These are phyloP conservation scores for Pagrus major DNA, from an alignment of 2,113 vertebrate genomes.

Conservation along the genomic window DNA sequence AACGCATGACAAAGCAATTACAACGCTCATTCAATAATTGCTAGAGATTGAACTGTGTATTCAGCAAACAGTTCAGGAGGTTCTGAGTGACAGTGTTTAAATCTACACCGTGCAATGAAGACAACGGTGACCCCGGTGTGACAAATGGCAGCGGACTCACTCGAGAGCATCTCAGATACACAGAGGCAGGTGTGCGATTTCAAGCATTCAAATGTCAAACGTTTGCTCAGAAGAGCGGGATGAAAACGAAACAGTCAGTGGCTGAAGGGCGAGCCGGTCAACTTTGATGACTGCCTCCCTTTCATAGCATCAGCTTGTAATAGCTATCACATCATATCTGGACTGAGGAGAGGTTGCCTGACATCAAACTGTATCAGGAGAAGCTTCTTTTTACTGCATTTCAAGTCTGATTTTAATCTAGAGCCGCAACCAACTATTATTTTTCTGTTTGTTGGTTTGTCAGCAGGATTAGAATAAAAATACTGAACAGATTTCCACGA, in stretches of 20 bases:
- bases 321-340: no score
- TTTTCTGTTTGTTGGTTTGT: no score
- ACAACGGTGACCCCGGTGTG: background rate
- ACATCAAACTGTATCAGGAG: background rate
- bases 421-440: no score
- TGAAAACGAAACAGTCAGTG: constrained; percentile 8
- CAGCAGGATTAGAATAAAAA: no score
- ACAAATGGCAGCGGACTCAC: background rate
- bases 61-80: background rate
- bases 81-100: background rate
- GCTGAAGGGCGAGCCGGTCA: background rate
- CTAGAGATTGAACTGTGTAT: background rate
- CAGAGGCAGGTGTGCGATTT: background rate
- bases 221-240: background rate
- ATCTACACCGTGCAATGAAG: background rate
- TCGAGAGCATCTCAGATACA: background rate
- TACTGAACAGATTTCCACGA: no score
- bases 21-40: background rate
- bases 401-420: no score
- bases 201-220: background rate
- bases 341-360: background rate
- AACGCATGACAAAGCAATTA: background rate
- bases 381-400: background rate
- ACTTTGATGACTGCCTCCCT: background rate
- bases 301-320: background rate